Conservation (phyloP, 2,888 invertebrate genomes). For the Cheilosia impressa region DNA sequence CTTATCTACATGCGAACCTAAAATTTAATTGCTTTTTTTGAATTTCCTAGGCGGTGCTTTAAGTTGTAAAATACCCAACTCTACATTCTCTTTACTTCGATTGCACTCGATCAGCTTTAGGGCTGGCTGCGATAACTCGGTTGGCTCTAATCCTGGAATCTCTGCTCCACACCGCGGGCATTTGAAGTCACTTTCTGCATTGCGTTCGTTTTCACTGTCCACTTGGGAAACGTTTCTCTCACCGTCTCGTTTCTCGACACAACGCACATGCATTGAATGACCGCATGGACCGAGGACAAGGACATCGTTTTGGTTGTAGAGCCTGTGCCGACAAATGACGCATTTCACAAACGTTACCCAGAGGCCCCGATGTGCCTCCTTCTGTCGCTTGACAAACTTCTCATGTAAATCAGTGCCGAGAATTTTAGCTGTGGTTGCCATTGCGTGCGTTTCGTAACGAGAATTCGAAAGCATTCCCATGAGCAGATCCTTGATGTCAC, state of each 20-base stretch:
- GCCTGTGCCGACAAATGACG: conserved; percentile 80
- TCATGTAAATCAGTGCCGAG: conserved; percentile 88
- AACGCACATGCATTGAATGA: conserved; percentile 82
- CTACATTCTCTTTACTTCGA: conserved; percentile 62
- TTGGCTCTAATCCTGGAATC: conserved; percentile 76
- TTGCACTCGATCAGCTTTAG: conserved; percentile 76
- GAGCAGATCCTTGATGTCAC: conserved; percentile 86
- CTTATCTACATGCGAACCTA: conserved; percentile 54
- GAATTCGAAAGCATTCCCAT: conserved; percentile 90
- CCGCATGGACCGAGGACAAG: conserved; percentile 81
- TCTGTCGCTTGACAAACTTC: conserved; percentile 80
- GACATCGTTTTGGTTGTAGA: conserved; percentile 80
- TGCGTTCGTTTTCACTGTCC: conserved; percentile 44
- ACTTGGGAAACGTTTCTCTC: conserved; percentile 35
- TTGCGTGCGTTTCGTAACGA: conserved; percentile 89
- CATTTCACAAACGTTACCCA: conserved; percentile 82
- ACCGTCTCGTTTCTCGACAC: conserved; percentile 74
- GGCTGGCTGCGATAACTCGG: conserved; percentile 80
- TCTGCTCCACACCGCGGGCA: conserved; percentile 81
- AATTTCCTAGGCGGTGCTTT: conserved; percentile 83
- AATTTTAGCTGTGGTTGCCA: conserved; percentile 87
- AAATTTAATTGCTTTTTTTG: conserved; percentile 74
- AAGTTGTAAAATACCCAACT: conserved; percentile 80
- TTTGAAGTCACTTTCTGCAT: conserved; percentile 63
- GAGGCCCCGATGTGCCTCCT: conserved; percentile 80